A percentile compares a stretch with the other conserved stretches of the same genome.
Evolutionary conservation across 2,888 invertebrate genomes (phyloP).

Genomic region (Lasioglossum calceatum): DNA sequence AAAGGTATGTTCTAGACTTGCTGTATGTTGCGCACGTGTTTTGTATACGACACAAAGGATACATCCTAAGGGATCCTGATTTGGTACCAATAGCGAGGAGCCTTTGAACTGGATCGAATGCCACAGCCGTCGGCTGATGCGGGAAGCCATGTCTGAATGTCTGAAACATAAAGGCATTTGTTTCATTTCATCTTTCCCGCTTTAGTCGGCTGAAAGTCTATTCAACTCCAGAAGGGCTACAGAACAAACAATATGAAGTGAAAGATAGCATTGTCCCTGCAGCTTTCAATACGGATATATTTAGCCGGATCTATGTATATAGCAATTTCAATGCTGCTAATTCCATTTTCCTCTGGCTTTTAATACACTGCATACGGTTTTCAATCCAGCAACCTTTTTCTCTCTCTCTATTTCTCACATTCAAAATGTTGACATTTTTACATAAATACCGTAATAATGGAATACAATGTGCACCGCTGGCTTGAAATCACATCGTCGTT

Average conservation of each 20-base stretch:
- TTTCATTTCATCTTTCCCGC: slow-evolving; percentile 69
- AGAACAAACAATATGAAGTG: slow-evolving; percentile 51
- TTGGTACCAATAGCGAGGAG: slow-evolving; percentile 98
- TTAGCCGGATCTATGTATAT: slow-evolving; percentile 39
- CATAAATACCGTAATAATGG: not conserved
- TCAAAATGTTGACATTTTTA: not conserved
- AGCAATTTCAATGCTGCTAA: slow-evolving; percentile 60
- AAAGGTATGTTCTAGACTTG: not conserved
- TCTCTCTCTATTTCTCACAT: not conserved
- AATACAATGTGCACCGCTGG: not conserved
- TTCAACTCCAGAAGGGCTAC: slow-evolving; percentile 61
- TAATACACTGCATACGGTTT: not conserved
- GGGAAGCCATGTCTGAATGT: slow-evolving; percentile 99
- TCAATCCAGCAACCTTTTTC: not conserved
- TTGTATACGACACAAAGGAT: slow-evolving; percentile 88
- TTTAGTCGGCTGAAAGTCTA: slow-evolving; percentile 66
- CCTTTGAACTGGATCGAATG: slow-evolving; percentile 99
- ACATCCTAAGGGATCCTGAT: slow-evolving; percentile 97
- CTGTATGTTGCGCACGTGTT: not conserved
- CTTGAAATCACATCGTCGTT: not conserved
- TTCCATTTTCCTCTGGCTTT: slow-evolving; percentile 43
- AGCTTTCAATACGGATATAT: slow-evolving; percentile 51
- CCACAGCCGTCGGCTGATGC: slow-evolving; percentile 97
- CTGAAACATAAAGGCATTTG: slow-evolving; percentile 87
- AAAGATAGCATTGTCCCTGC: slow-evolving; percentile 60